Conservation (phyloP, 2,888 invertebrate genomes). For the Pterostichus madidus region DNA sequence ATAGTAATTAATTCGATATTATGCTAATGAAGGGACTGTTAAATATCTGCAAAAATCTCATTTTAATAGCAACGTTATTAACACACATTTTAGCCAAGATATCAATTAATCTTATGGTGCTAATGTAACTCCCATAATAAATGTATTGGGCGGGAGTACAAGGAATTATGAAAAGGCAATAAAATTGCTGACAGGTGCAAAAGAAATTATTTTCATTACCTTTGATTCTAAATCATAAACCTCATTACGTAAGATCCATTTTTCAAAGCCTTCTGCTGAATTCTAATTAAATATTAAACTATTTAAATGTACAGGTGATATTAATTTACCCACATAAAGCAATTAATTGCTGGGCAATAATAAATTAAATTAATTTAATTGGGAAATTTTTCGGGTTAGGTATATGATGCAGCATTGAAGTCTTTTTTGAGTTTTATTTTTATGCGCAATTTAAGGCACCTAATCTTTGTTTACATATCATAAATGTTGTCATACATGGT, state of each 20-base stretch:
- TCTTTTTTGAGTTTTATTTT: slow-evolving; percentile 1
- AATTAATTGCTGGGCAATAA: too few species aligned
- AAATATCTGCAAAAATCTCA: slow-evolving; percentile 29
- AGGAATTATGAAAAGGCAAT: slow-evolving; percentile 15
- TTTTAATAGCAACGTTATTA: slow-evolving; percentile 45
- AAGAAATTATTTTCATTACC: slow-evolving; percentile 30
- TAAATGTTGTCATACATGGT: slow-evolving; percentile 10
- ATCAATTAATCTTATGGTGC: slow-evolving; percentile 39
- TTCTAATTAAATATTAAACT: background rate
- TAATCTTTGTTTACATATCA: slow-evolving; percentile 38
- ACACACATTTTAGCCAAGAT: slow-evolving; percentile 42
- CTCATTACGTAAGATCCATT: background rate
- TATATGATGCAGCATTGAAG: slow-evolving; percentile 13
- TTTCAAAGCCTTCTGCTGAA: background rate
- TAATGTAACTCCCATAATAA: slow-evolving; percentile 44
- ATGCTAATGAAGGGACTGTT: slow-evolving; percentile 17
- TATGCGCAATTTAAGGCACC: slow-evolving; percentile 1
- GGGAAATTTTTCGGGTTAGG: background rate
- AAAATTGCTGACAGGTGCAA: slow-evolving; percentile 13
- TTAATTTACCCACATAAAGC: background rate
- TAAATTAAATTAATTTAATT: background rate
- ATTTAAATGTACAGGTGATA: background rate
- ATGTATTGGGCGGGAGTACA: slow-evolving; percentile 24
- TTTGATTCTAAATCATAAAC: slow-evolving; percentile 40
- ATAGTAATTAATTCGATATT: slow-evolving; percentile 33